Conservation (phyloP, 1,140 invertebrate species). For the Halotydeus destructor region DNA sequence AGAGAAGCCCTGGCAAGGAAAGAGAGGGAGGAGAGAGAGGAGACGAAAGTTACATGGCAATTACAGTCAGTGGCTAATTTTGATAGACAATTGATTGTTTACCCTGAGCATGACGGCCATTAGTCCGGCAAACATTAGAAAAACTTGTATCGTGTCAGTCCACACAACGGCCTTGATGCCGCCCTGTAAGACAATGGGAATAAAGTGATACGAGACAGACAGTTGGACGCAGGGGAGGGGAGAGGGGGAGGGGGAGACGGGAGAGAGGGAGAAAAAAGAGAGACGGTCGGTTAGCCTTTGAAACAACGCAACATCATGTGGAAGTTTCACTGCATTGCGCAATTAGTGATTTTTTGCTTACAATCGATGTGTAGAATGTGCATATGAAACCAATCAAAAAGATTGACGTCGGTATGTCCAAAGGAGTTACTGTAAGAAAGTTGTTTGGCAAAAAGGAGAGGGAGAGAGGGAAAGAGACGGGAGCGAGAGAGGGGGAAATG, state of each 20-base stretch:
- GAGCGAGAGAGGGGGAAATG: not conserved
- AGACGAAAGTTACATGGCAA: not conserved
- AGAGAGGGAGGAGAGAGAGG: too few species aligned
- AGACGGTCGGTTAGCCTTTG: not conserved
- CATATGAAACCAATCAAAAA: constrained; percentile 26
- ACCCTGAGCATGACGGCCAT: constrained; percentile 15
- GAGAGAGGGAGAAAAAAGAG: not conserved
- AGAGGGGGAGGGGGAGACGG: too few species aligned
- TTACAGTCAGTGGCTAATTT: too few species aligned
- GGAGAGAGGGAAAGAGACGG: not conserved
- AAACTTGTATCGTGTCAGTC: constrained; percentile 30
- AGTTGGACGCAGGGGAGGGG: too few species aligned
- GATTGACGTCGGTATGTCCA: constrained; percentile 25
- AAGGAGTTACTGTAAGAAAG: constrained; percentile 24
- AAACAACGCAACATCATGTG: not conserved
- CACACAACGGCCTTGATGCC: constrained; percentile 32
- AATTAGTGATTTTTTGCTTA: constrained; percentile 17
- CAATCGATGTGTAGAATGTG: constrained; percentile 30
- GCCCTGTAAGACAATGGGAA: constrained; percentile 21
- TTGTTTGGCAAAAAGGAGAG: not conserved
- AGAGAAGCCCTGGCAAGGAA: constrained; percentile 15
- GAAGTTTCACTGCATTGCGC: not conserved
- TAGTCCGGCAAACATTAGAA: constrained; percentile 25
- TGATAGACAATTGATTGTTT: not conserved
- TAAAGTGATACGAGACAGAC: not conserved